Conservation (phyloP, 2,797 vertebrate species). For the Potorous gilbertii region DNA sequence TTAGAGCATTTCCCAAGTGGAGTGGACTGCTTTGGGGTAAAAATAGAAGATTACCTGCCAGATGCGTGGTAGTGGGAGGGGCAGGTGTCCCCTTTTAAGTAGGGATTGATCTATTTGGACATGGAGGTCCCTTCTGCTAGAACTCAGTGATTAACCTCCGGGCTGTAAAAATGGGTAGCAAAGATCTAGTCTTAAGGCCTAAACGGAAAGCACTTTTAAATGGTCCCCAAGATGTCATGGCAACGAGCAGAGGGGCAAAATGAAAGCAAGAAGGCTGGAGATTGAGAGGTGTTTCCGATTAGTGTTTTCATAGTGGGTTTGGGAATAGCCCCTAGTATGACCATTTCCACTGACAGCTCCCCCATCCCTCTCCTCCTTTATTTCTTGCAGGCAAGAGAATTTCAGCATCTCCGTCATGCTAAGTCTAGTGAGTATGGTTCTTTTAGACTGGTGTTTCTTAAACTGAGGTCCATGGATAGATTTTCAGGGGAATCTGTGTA, state of each 20-base stretch:
- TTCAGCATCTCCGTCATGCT: not conserved
- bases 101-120: not conserved
- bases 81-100: not conserved
- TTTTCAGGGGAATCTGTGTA: not conserved
- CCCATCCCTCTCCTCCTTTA: not conserved
- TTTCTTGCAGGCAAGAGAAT: not conserved
- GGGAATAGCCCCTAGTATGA: not conserved
- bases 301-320: not conserved
- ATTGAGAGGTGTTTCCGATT: not conserved
- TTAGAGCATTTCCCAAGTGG: not conserved
- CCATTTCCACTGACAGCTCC: not conserved
- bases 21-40: not conserved
- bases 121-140: not conserved
- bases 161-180: not conserved
- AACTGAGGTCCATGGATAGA: not conserved
- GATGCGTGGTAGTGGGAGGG: not conserved
- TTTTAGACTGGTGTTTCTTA: not conserved
- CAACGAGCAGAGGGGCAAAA: not conserved
- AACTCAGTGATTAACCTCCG: not conserved
- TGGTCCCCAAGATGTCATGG: not conserved
- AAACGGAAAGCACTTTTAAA: not conserved
- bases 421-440: not conserved
- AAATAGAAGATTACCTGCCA: not conserved
- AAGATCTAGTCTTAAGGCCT: not conserved
- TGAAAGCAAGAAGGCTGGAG: not conserved